Conservation (phyloP, 2,113 vertebrate species). For the Lynx canadensis region DNA sequence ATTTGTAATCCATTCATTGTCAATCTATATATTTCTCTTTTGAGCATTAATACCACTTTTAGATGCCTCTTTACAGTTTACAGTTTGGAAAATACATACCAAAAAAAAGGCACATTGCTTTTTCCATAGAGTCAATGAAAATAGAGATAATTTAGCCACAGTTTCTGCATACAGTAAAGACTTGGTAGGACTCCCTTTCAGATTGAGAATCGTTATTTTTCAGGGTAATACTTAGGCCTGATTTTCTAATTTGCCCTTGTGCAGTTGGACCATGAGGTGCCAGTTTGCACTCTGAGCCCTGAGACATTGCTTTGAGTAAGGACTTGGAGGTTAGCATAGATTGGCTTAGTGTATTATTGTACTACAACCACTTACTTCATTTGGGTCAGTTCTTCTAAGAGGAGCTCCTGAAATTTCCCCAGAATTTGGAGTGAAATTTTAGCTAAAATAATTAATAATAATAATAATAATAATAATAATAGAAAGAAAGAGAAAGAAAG, state of each 20-base stretch:
- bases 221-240: neutral
- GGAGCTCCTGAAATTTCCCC: constrained; percentile 5
- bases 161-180: neutral
- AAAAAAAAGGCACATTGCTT: neutral
- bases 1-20: constrained; percentile 8
- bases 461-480: no score
- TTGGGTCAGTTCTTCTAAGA: constrained; percentile 4
- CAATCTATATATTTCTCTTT: neutral
- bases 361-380: neutral
- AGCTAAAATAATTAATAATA: neutral
- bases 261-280: neutral
- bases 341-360: neutral
- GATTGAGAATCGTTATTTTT: neutral
- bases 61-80: neutral
- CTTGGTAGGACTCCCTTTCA: neutral
- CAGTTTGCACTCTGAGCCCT: neutral
- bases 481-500: accelerated
- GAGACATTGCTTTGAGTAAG: neutral
- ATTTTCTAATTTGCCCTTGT: neutral
- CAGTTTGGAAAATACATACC: neutral
- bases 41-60: neutral
- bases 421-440: constrained; percentile 34
- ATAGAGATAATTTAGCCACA: neutral
- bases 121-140: neutral
- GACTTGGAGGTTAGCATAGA: neutral